Evolutionary conservation across 2,113 vertebrate genomes (phyloP).

Genomic region (Stegostoma tigrinum): DNA sequence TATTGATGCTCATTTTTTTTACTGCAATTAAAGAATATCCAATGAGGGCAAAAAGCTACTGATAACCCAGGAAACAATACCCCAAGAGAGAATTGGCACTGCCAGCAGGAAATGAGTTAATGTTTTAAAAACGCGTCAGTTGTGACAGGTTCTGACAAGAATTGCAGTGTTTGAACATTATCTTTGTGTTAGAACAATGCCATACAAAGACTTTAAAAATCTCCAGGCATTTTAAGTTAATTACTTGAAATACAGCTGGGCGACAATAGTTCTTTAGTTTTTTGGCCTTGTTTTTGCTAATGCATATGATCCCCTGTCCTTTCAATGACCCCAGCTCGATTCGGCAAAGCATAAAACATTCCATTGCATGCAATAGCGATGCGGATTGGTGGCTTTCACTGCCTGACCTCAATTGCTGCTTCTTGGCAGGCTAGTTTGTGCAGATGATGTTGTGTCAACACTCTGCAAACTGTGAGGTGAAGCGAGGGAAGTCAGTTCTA

Average conservation of each 20-base stretch:
- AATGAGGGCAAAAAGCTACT: background rate
- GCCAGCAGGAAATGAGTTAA: background rate
- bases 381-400: background rate
- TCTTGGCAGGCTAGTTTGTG: background rate
- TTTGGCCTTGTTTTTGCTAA: constrained; percentile 20
- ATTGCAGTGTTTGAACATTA: background rate
- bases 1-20: background rate
- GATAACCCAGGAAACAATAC: background rate
- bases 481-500: background rate
- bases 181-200: background rate
- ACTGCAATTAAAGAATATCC: background rate
- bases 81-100: background rate
- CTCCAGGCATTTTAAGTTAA: constrained; percentile 3
- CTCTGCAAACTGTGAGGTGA: constrained; percentile 20
- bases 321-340: constrained; percentile 14
- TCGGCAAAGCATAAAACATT: constrained; percentile 2
- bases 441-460: constrained; percentile 37
- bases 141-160: background rate
- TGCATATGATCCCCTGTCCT: background rate
- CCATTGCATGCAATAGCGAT: background rate
- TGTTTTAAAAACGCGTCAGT: no score
- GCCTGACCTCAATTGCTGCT: constrained; percentile 28
- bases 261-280: constrained; percentile 23
- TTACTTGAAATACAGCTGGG: background rate
- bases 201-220: background rate